These are phyloP conservation scores for Perca schrenkii DNA, from an alignment of 2,113 vertebrate genomes.

Conservation along the genomic window DNA sequence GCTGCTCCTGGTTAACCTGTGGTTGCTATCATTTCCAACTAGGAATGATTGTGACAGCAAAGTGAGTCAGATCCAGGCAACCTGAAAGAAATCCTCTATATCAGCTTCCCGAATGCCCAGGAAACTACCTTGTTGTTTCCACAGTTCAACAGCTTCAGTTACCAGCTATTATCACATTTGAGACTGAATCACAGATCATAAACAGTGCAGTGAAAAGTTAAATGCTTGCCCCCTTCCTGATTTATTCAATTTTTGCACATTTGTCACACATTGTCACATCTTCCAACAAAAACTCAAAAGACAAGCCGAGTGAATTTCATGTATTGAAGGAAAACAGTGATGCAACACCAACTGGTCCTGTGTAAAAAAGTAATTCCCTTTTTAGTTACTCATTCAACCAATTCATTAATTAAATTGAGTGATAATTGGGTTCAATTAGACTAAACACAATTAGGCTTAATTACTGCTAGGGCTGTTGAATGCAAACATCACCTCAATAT, in stretches of 20 bases:
- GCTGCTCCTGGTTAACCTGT: not conserved
- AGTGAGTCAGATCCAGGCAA: not conserved
- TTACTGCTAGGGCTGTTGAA: not conserved
- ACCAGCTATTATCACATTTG: not conserved
- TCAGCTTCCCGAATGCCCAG: not conserved
- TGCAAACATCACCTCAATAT: not conserved
- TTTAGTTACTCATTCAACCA: not conserved
- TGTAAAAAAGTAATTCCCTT: not conserved
- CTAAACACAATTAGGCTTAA: not conserved
- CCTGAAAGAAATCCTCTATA: not conserved
- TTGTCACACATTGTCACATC: not conserved
- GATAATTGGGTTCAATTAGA: not conserved
- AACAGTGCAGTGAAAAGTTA: no score
- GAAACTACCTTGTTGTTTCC: not conserved
- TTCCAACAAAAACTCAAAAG: not conserved
- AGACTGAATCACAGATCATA: not conserved
- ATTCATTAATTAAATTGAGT: not conserved
- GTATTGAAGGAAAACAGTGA: not conserved
- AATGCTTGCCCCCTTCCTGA: not conserved
- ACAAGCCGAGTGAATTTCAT: not conserved
- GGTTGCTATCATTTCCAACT: not conserved
- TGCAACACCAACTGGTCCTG: not conserved
- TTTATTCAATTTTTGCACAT: not conserved
- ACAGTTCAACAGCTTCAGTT: not conserved
- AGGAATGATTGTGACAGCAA: not conserved